Evolutionary conservation across 2,797 vertebrate genomes (phyloP).

Genomic region (Typhlichthys eigenmanni): DNA sequence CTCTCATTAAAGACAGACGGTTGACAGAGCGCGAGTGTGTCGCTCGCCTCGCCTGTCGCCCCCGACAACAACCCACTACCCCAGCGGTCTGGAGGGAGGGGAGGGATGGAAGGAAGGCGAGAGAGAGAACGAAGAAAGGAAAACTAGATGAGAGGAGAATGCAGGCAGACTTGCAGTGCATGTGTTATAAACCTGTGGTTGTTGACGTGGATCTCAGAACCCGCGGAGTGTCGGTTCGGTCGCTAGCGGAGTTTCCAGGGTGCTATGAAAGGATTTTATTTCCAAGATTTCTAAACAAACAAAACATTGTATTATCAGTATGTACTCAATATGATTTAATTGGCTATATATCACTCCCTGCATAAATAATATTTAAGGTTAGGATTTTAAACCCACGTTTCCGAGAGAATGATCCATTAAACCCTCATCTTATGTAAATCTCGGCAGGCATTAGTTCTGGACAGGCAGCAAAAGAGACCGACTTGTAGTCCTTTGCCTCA

Average conservation of each 20-base stretch:
- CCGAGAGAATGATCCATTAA: slow-evolving; percentile 9
- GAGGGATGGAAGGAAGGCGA: slow-evolving; percentile 31
- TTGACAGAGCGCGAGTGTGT: slow-evolving; percentile 82
- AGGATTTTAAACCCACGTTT: slow-evolving; percentile 18
- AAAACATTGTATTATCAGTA: too few species aligned
- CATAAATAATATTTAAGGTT: slow-evolving; percentile 14
- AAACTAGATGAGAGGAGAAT: slow-evolving; percentile 52
- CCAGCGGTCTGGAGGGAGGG: slow-evolving; percentile 71
- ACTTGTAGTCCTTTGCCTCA: slow-evolving; percentile 7
- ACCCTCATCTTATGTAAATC: slow-evolving; percentile 31
- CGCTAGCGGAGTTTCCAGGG: too few species aligned
- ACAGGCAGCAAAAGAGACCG: slow-evolving; percentile 15
- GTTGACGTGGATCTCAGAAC: too few species aligned
- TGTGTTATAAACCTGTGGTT: too few species aligned
- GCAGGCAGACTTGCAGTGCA: slow-evolving; percentile 9
- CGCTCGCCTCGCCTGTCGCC: slow-evolving; percentile 80
- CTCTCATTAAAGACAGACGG: slow-evolving; percentile 84
- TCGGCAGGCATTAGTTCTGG: slow-evolving; percentile 15
- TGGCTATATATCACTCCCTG: neutral
- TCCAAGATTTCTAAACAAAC: too few species aligned
- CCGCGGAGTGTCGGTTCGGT: too few species aligned
- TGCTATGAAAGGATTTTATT: too few species aligned
- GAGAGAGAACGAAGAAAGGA: slow-evolving; percentile 32
- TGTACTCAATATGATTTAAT: too few species aligned
- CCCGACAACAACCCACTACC: slow-evolving; percentile 79